These are phyloP conservation scores for Brachystomella parvula DNA, from an alignment of 1,140 invertebrate species.

Conservation along the genomic window DNA sequence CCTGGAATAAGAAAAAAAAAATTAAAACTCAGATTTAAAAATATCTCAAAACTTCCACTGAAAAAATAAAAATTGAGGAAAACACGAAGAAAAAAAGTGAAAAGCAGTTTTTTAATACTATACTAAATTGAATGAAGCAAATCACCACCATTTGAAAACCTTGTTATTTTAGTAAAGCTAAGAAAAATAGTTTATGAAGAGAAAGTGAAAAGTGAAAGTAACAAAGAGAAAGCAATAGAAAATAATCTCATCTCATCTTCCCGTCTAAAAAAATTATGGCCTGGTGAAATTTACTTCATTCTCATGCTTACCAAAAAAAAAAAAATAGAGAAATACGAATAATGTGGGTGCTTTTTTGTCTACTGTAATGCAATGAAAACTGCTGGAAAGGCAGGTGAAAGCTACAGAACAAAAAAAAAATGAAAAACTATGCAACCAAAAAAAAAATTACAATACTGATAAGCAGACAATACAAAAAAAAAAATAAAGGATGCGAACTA, in stretches of 20 bases:
- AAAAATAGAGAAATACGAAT: neutral
- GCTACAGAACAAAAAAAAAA: neutral
- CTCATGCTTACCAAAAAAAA: slow-evolving; percentile 1
- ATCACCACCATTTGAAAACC: neutral
- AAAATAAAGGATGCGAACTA: neutral
- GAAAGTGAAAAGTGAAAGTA: neutral
- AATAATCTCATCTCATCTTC: slow-evolving; percentile 5
- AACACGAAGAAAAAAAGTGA: neutral
- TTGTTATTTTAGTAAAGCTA: neutral
- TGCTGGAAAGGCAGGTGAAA: neutral
- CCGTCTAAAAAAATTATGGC: neutral
- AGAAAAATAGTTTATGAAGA: neutral
- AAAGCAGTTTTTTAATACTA: neutral
- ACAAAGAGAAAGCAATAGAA: slow-evolving; percentile 4
- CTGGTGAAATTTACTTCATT: slow-evolving; percentile 9
- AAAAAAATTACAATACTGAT: neutral
- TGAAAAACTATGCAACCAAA: neutral
- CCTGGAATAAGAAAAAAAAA: no score
- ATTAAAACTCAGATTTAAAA: no score
- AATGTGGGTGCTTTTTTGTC: no score
- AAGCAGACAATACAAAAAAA: neutral
- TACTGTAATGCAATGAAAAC: no score
- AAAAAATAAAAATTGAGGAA: neutral
- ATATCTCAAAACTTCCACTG: no score
- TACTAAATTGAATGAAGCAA: neutral